Base-by-base conservation (phyloP, 2,113 vertebrate species). In the Ceuthmochares aereus region DNA sequence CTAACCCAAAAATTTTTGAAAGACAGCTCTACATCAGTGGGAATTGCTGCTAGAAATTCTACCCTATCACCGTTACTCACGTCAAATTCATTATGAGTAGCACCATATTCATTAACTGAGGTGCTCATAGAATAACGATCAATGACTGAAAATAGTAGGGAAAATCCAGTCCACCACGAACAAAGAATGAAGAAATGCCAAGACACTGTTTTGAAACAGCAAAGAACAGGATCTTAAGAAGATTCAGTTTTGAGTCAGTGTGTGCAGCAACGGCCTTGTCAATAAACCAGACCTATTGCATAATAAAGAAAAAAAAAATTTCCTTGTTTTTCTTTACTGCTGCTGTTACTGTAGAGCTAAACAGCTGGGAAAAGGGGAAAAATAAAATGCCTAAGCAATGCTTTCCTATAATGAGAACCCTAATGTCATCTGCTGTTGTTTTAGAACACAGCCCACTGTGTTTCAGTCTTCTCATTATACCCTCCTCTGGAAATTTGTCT, bases 211-310 rank as follows among this genome's bases (percentile, higher is more conserved):
- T 84, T 92, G 86, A 95, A 89, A 95, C 19, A 84, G 73, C 59
- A 75, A 90, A 67, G 90, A 95, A 87, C 36, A 82, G 75, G 32
- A 84, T 95, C 55, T 76, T 96, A 62, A 66, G 63, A 95, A 95
- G 85, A 76, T 89, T 90, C 81, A 58, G 63, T 92, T 40, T n/a
- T 96, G 83, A 95, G 87, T 90, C 89, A 94, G 69, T 66, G 45
- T 72, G 84, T 80, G 86, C 30, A 95, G 40, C 47, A 90, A 74
- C 72, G 51, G 10, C 10, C 84, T 32, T 92, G 94, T 97, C 90
- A 95, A 96, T 96, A 97, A 95, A 96, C 82, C 93, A 97, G 73
- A 64, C 19, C 75, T 84, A 95, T 95, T 97, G 95, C 97, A 95
- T 75, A 96, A 93, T 25, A 93, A 95, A 95, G 82, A 30, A 91